These are phyloP conservation scores for Drosophila merina DNA, from an alignment of 2,888 invertebrate species.

Conservation along the genomic window DNA sequence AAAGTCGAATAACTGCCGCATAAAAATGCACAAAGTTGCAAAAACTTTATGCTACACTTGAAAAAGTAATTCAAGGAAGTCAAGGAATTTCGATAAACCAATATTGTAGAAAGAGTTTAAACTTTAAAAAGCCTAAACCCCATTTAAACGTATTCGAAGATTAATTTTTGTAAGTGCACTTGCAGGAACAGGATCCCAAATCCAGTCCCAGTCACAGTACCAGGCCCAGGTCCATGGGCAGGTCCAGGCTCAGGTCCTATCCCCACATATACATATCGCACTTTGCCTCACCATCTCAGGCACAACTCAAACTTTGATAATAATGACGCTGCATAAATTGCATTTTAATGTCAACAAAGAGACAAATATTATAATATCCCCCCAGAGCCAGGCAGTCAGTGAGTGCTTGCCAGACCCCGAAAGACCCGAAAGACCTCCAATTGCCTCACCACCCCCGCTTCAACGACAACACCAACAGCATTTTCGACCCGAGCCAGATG, in stretches of 20 bases:
- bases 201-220: not conserved
- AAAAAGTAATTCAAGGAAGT: not conserved
- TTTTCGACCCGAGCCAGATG: conserved; percentile 53
- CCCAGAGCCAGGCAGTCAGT: conserved; percentile 33
- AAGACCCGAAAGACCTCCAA: conserved; percentile 20
- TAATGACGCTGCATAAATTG: conserved; percentile 78
- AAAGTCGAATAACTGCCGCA: conserved; percentile 56
- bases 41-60: conserved; percentile 16
- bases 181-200: not conserved
- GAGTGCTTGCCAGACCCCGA: conserved; percentile 18
- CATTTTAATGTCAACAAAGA: conserved; percentile 78
- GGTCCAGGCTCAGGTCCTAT: conserved; percentile 17
- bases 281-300: conserved; percentile 14
- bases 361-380: conserved; percentile 74
- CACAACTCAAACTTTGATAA: conserved; percentile 51
- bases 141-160: not conserved
- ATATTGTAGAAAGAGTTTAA: too few species aligned
- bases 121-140: too few species aligned
- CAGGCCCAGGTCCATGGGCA: conserved; percentile 12
- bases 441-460: conserved; percentile 19
- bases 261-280: conserved; percentile 10
- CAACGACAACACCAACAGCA: too few species aligned
- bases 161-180: conserved; percentile 3
- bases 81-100: too few species aligned
- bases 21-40: conserved; percentile 63